Conservation (phyloP, 2,797 vertebrate species). For the Triplophysa yarkandensis region DNA sequence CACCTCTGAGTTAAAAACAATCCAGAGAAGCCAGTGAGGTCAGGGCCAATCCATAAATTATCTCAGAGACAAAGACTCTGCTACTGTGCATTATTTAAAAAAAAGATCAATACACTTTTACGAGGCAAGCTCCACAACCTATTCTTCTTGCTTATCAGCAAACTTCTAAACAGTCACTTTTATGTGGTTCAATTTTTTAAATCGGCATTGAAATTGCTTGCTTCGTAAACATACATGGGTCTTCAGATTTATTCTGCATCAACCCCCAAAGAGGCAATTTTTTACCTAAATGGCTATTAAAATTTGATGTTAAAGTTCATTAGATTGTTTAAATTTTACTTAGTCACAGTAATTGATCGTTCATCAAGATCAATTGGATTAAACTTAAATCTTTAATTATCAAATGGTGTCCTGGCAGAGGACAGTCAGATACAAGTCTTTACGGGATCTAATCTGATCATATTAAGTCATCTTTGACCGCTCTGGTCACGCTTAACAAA, state of each 20-base stretch:
- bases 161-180: conserved; percentile 55
- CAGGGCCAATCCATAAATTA: conserved; percentile 60
- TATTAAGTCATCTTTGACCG: conserved; percentile 44
- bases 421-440: conserved; percentile 45
- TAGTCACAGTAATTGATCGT: conserved; percentile 73
- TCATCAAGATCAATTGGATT: conserved; percentile 72
- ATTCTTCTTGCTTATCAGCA: conserved; percentile 68
- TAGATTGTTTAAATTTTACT: conserved; percentile 75
- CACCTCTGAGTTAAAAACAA: conserved; percentile 43
- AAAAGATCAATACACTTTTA: conserved; percentile 59
- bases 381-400: conserved; percentile 60
- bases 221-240: conserved; percentile 64
- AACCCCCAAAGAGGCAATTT: conserved; percentile 68
- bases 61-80: conserved; percentile 55
- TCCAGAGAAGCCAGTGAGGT: conserved; percentile 49
- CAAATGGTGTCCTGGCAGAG: conserved; percentile 52
- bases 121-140: conserved; percentile 58
- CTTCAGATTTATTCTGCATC: conserved; percentile 70
- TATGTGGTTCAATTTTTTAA: conserved; percentile 74
- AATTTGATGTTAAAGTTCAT: conserved; percentile 77
- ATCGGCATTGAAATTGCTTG: conserved; percentile 60
- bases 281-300: conserved; percentile 74
- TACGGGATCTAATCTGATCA: conserved; percentile 44
- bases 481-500: conserved; percentile 31
- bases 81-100: conserved; percentile 56